Percentiles rank a stretch among this genome's conserved stretches.
Evolutionary conservation across 2,113 vertebrate genomes (phyloP).

Genomic region (Lethenteron camtschaticum): DNA sequence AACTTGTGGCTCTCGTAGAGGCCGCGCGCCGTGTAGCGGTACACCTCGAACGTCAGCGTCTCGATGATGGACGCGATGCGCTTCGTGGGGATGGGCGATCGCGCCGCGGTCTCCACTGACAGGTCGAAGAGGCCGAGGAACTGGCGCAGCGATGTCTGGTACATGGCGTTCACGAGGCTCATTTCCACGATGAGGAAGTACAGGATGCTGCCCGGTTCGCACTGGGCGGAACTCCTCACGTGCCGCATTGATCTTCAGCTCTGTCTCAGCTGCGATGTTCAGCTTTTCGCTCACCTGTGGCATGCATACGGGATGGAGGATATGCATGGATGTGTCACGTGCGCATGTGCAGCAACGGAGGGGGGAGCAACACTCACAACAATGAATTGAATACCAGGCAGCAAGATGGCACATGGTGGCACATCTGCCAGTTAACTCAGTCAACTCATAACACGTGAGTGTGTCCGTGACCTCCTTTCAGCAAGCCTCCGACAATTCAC

Average conservation of each 20-base stretch:
- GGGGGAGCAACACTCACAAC: no score
- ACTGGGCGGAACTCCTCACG: conserved; percentile 48
- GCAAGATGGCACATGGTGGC: no score
- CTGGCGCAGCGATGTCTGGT: conserved; percentile 45
- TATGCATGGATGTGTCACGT: no score
- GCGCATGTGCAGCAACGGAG: no score
- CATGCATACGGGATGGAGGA: no score
- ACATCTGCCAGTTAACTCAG: no score
- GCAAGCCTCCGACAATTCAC: no score
- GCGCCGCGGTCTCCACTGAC: conserved; percentile 29
- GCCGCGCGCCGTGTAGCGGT: conserved; percentile 34
- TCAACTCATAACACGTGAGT: no score
- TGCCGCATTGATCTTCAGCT: conserved; percentile 41
- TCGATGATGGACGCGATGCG: conserved; percentile 32
- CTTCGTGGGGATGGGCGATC: conserved; percentile 36
- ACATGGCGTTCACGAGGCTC: conserved; percentile 49
- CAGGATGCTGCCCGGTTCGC: conserved; percentile 45
- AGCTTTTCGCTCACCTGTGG: conserved; percentile 45
- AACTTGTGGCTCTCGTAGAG: conserved; percentile 45
- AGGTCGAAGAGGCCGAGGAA: conserved; percentile 45
- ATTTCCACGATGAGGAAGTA: conserved; percentile 59
- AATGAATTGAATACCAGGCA: no score
- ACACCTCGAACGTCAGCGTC: conserved; percentile 39
- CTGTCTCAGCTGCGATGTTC: conserved; percentile 32
- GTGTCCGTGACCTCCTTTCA: no score